phyloP scores from a whole-genome alignment of 2,888 invertebrate genomes.

The Cerceris rybyensis region DNA sequence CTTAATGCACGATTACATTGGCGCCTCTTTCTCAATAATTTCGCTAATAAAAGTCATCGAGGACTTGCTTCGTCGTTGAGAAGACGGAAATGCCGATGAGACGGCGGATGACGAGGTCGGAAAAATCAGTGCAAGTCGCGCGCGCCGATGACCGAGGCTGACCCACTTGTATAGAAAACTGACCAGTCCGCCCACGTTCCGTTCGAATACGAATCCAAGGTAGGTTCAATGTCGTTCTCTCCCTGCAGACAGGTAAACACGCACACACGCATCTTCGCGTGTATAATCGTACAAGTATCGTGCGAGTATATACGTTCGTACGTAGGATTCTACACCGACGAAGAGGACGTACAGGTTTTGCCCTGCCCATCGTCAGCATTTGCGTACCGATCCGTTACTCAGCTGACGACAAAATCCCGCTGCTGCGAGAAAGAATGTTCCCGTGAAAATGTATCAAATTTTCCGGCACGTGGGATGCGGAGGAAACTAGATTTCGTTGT shows the following conservation, averaged over 20 bases:
- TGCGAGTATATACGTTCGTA: slow-evolving; percentile 2
- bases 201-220: slow-evolving; percentile 71
- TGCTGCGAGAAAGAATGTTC: slow-evolving; percentile 7
- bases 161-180: slow-evolving; percentile 76
- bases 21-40: neutral
- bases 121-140: slow-evolving; percentile 63
- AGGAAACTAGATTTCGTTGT: neutral
- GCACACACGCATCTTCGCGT: slow-evolving; percentile 18
- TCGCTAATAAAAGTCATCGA: neutral
- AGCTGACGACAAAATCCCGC: slow-evolving; percentile 59
- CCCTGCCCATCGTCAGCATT: slow-evolving; percentile 51
- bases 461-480: neutral
- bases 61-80: neutral
- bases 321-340: slow-evolving; percentile 8
- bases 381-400: slow-evolving; percentile 66
- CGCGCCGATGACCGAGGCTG: slow-evolving; percentile 73
- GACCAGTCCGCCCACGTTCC: slow-evolving; percentile 79
- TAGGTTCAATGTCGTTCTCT: slow-evolving; percentile 78
- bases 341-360: slow-evolving; percentile 29
- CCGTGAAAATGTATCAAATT: neutral
- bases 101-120: slow-evolving; percentile 36
- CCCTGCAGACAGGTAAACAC: slow-evolving; percentile 29
- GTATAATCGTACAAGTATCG: slow-evolving; percentile 32
- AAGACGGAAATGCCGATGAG: slow-evolving; percentile 17
- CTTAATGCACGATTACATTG: too few relatives aligned